A percentile compares a stretch with the other conserved stretches of the same genome.
Evolutionary conservation across 53 echinoderm and acorn worm genomes (phyloP).

Genomic region (Luidia sarsii): DNA sequence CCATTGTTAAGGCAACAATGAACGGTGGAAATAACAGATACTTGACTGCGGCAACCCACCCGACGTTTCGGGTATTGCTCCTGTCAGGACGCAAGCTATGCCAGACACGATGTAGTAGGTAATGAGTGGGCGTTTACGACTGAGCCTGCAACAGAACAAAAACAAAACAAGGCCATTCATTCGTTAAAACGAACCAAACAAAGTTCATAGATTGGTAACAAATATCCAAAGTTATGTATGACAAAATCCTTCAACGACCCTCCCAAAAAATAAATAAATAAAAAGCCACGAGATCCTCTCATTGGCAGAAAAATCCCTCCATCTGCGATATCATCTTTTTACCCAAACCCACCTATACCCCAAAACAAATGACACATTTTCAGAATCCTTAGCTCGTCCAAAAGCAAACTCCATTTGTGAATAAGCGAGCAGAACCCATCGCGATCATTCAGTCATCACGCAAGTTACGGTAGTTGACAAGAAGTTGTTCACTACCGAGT

Average conservation of each 20-base stretch:
- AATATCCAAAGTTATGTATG: neutral
- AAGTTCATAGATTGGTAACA: neutral
- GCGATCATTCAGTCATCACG: no score
- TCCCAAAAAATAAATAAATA: no score
- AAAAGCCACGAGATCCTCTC: neutral
- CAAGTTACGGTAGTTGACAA: no score
- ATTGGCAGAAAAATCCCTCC: neutral
- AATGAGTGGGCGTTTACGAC: constrained; percentile 4
- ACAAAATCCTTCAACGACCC: neutral
- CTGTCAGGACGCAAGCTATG: constrained; percentile 8
- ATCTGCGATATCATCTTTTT: neutral
- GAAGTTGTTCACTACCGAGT: no score
- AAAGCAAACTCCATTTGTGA: no score
- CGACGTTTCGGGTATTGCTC: neutral
- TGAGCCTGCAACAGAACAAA: neutral
- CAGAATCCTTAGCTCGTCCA: no score
- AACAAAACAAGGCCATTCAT: neutral
- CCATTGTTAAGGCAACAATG: no score
- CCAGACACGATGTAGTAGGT: constrained; percentile 9
- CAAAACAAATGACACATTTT: no score
- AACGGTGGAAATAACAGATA: neutral
- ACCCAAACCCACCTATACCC: no score
- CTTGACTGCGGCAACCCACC: neutral
- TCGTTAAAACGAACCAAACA: no score
- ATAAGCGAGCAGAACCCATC: no score